Conservation (phyloP, 2,797 vertebrate genomes). For the Diplodus puntazzo region DNA sequence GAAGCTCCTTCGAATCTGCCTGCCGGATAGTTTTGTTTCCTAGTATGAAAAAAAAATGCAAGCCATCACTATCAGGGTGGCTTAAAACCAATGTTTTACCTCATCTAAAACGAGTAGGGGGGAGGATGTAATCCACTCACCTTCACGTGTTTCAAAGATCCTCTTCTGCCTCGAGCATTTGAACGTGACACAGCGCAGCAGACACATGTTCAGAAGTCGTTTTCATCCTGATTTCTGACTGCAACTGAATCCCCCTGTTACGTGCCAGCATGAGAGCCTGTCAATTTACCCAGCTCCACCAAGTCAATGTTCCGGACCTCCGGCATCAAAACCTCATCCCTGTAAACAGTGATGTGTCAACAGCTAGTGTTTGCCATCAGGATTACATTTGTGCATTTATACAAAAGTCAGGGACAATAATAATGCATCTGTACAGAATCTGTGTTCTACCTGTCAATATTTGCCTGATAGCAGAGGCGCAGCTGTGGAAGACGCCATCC, state of each 20-base stretch:
- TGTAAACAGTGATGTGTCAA: constrained; percentile 15
- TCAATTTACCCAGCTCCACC: constrained; percentile 11
- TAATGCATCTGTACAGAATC: constrained; percentile 14
- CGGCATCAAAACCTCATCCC: neutral
- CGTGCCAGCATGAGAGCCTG: neutral
- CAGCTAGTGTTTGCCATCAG: constrained; percentile 28
- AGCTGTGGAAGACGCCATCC: neutral
- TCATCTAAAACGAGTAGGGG: neutral
- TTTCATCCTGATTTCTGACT: neutral
- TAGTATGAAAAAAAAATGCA: neutral
- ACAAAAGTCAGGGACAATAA: constrained; percentile 9
- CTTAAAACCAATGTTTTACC: neutral
- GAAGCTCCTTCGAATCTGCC: neutral
- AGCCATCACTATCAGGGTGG: neutral
- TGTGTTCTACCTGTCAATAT: constrained; percentile 46
- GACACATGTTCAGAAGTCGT: neutral
- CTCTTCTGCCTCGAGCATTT: neutral
- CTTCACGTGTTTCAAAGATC: constrained; percentile 1
- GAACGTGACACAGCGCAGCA: neutral
- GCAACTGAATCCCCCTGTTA: neutral
- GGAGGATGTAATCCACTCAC: neutral
- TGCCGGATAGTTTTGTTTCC: neutral
- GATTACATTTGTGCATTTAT: constrained; percentile 31
- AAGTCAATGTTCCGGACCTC: constrained; percentile 1
- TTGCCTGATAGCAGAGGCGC: constrained; percentile 6